These are phyloP conservation scores for Acanthopagrus latus DNA, from an alignment of 2,797 vertebrate species.

Conservation along the genomic window DNA sequence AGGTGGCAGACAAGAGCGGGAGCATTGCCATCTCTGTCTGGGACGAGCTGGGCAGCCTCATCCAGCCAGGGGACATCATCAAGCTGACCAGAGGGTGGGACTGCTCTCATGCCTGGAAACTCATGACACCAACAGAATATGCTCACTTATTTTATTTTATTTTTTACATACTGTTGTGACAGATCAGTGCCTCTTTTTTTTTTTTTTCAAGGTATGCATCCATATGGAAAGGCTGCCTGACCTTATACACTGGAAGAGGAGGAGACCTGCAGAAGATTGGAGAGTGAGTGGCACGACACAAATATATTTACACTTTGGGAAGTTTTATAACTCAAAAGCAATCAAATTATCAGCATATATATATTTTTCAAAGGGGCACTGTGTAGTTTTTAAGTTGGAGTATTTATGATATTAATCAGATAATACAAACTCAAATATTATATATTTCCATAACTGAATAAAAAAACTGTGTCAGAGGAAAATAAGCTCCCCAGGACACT, in stretches of 20 bases:
- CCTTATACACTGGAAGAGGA: conserved; percentile 96
- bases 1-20: conserved; percentile 97
- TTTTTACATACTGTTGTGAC: neutral
- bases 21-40: conserved; percentile 99
- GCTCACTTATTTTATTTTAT: too few relatives aligned
- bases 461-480: too few relatives aligned
- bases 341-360: too few relatives aligned
- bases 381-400: too few relatives aligned
- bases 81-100: conserved; percentile 96
- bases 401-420: too few relatives aligned
- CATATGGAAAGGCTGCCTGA: conserved; percentile 98
- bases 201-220: conserved; percentile 90
- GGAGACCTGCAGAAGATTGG: conserved; percentile 99
- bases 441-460: too few relatives aligned
- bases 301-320: neutral
- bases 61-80: conserved; percentile 97
- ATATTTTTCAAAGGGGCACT: too few relatives aligned
- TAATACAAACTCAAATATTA: too few relatives aligned
- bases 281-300: conserved; percentile 90
- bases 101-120: neutral
- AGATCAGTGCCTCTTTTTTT: conserved; percentile 7
- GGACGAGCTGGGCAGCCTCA: conserved; percentile 97
- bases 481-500: too few relatives aligned
- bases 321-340: neutral
- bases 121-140: neutral